These are phyloP conservation scores for Ostrea denselamellosa DNA, from an alignment of 1,140 invertebrate genomes.

Conservation along the genomic window DNA sequence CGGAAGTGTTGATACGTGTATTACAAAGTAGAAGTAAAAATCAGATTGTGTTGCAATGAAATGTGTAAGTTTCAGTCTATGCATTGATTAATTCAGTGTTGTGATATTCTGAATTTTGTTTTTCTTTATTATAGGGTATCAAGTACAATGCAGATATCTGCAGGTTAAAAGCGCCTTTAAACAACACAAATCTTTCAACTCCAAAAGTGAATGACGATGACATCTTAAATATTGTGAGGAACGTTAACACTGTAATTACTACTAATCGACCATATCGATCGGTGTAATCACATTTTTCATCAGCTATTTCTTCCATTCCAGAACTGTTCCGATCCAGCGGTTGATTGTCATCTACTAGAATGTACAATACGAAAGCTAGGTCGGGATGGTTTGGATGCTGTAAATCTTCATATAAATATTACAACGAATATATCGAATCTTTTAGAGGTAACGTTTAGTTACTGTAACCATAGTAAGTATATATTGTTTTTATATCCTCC, in stretches of 20 bases:
- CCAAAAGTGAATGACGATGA: neutral
- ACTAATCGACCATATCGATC: neutral
- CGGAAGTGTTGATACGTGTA: no score
- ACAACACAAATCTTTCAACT: neutral
- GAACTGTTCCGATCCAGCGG: neutral
- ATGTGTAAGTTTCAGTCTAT: neutral
- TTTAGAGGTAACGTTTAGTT: neutral
- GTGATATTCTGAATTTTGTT: neutral
- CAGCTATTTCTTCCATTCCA: neutral
- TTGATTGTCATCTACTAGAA: neutral
- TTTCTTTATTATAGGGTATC: neutral
- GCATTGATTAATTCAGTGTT: neutral
- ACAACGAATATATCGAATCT: neutral
- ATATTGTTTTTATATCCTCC: no score
- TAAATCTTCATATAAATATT: neutral
- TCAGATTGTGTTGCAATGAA: no score
- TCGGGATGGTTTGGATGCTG: neutral
- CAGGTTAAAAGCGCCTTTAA: neutral
- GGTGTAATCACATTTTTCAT: neutral
- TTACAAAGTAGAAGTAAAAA: no score
- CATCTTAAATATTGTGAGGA: neutral
- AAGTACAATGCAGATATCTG: neutral
- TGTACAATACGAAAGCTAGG: neutral
- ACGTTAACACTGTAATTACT: neutral
- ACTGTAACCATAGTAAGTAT: no score